These are phyloP conservation scores for Psittacus erithacus DNA, from an alignment of 2,113 vertebrate species.

Conservation along the genomic window DNA sequence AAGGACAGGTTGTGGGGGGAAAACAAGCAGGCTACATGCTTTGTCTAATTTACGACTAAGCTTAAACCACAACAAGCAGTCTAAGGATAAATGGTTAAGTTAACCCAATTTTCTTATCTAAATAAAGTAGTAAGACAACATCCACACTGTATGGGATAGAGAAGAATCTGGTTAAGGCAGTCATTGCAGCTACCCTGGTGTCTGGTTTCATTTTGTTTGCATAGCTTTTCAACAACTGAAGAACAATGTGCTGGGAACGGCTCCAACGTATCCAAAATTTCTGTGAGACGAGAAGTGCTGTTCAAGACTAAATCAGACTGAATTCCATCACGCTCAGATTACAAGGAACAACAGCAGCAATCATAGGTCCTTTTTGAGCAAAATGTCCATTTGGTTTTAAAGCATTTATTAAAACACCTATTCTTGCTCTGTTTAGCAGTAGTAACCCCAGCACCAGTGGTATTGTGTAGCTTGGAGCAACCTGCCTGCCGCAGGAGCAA, in stretches of 20 bases:
- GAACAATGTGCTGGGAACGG: neutral
- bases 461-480: neutral
- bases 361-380: neutral
- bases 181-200: neutral
- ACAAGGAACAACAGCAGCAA: neutral
- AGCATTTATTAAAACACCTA: neutral
- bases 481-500: neutral
- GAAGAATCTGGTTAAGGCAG: neutral
- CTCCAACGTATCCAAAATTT: rapidly evolving
- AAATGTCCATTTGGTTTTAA: neutral
- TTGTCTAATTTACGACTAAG: no score
- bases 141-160: neutral
- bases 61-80: no score
- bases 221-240: neutral
- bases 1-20: no score
- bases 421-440: neutral
- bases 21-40: no score
- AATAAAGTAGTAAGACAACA: neutral
- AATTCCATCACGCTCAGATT: neutral
- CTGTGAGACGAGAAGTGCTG: neutral
- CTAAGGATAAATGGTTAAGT: neutral
- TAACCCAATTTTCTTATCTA: neutral
- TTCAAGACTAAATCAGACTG: neutral
- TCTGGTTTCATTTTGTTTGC: neutral
- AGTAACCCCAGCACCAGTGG: neutral